Base-by-base conservation (phyloP, 2,113 vertebrate genomes). In the Forbesichthys papilliferus region DNA sequence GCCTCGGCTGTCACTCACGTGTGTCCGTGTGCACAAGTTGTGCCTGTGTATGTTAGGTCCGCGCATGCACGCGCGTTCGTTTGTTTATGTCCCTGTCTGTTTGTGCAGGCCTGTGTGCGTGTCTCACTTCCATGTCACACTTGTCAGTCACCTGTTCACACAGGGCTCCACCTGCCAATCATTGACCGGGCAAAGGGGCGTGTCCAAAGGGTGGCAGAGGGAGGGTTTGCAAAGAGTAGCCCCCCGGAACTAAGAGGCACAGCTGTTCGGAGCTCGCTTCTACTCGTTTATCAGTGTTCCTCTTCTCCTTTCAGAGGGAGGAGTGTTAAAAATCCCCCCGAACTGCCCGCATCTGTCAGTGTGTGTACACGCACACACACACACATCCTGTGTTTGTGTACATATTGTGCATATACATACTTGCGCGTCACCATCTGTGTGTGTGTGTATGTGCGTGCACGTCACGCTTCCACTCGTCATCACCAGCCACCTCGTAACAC, bases 1-100 rank as follows among this genome's bases (percentile, higher is more conserved):
- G 87, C 71, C 86, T 71, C 36, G 81, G 78, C 75, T 90, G 88
- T 73, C 88, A 89, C 64, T 90, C 88, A 86, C 65, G 36, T 14
- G 52, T 60, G 58, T 60, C 8, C 46, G 34, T 64, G 36, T 59
- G 27, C 56, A 11, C 36, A 42, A 5, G 36, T 60, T 60, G 11
- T 33, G 27, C 7, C 27, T 11, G 57, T 59, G 57, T 20, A 1
- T 13, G 20, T 14, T 36, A 11, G 14, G 58, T 34, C 11, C 6
- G 33, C 11, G 20, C 27, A 12, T 12, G 54, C 36, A 9, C 3
- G 56, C 48, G 46, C 18, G 46, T 48, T n/a, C 1, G 16, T 48
- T 11, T 48, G 47, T 48, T n/a, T 20, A 6, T 12, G 8, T 57
- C 66, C 53, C 42, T 11, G 55, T 52, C 9, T 13, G 1, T 8